A percentile compares a stretch with the other conserved stretches of the same genome.
These are phyloP conservation scores for Mactromeris polynyma DNA, from an alignment of 2,888 invertebrate species.

Conservation along the genomic window DNA sequence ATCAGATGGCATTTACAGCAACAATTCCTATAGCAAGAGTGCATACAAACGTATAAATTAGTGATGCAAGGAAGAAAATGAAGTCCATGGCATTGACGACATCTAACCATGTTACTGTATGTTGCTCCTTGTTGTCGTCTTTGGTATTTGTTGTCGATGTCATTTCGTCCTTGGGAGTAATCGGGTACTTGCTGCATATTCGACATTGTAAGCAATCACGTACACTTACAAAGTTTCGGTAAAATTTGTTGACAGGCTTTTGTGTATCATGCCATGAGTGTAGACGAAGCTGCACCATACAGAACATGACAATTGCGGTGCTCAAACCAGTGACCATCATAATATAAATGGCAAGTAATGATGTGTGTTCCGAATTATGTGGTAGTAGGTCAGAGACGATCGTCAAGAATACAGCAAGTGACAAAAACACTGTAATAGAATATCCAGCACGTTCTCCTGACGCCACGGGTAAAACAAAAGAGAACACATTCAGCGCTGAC, in stretches of 20 bases:
- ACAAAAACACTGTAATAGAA: slow-evolving; percentile 36
- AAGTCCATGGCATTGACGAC: slow-evolving; percentile 1
- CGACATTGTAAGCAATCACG: background rate
- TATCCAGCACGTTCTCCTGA: slow-evolving; percentile 18
- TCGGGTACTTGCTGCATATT: background rate
- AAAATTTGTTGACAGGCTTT: background rate
- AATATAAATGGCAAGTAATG: slow-evolving; percentile 34
- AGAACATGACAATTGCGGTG: slow-evolving; percentile 23
- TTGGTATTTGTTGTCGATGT: background rate
- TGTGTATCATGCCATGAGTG: background rate
- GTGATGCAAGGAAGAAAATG: background rate
- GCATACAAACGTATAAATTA: background rate
- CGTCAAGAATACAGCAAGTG: slow-evolving; percentile 40
- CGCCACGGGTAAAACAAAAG: background rate
- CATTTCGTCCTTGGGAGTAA: background rate
- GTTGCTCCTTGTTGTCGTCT: background rate
- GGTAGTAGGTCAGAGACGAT: slow-evolving; percentile 26
- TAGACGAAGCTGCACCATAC: slow-evolving; percentile 12
- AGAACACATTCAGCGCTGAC: background rate
- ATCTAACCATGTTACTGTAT: background rate
- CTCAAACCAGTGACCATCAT: slow-evolving; percentile 21
- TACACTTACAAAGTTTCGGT: background rate
- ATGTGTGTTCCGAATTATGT: slow-evolving; percentile 24
- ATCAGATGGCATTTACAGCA: background rate
- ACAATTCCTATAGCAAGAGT: background rate